Evolutionary conservation across 2,113 vertebrate species (phyloP).

Genomic region (Montifringilla adamsi): DNA sequence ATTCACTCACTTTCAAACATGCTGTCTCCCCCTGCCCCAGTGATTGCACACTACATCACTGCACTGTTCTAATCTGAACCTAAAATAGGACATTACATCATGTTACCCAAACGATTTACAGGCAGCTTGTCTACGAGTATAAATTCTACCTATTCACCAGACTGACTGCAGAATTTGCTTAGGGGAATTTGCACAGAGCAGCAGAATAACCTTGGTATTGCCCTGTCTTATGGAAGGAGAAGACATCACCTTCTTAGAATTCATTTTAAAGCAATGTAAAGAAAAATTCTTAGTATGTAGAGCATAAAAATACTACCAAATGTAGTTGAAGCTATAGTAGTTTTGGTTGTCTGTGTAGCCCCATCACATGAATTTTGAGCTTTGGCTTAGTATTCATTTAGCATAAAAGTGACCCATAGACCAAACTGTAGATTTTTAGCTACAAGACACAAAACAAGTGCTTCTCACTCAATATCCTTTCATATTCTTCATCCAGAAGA

Average conservation of each 20-base stretch:
- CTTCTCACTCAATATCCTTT: neutral
- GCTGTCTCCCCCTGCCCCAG: neutral
- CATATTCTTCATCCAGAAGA: neutral
- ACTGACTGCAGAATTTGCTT: neutral
- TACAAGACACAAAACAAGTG: neutral
- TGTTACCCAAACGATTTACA: neutral
- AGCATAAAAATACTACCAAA: neutral
- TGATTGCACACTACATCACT: neutral
- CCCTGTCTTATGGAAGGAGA: neutral
- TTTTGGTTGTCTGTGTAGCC: neutral
- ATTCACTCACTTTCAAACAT: neutral
- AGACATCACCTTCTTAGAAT: fast-evolving
- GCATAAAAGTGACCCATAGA: neutral
- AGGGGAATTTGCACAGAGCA: neutral
- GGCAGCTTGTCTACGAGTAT: neutral
- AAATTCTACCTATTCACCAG: neutral
- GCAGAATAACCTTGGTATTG: neutral
- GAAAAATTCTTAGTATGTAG: neutral
- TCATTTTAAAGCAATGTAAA: neutral
- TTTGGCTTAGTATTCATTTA: neutral
- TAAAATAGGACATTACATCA: neutral
- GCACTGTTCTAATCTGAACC: neutral
- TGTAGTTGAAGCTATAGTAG: neutral
- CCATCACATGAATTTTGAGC: neutral
- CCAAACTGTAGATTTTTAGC: neutral